phyloP scores from a whole-genome alignment of 2,113 vertebrate species.

The Gallinago media region DNA sequence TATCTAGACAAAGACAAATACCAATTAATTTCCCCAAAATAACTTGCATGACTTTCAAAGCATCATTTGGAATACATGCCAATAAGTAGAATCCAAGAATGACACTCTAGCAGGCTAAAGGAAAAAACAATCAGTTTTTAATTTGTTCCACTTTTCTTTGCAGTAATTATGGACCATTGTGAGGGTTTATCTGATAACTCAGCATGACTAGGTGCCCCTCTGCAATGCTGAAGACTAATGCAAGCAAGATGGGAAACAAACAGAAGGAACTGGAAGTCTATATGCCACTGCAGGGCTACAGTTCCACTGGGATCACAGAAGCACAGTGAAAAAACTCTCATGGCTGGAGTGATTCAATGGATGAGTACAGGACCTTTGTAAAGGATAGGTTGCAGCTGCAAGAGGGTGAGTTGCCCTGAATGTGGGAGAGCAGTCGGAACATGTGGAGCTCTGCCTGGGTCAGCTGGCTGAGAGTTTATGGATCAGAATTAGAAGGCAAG shows the following conservation, averaged over 20 bases:
- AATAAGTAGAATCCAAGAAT: neutral
- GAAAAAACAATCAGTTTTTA: neutral
- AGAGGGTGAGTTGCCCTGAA: accelerated
- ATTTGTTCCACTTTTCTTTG: neutral
- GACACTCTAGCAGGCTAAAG: neutral
- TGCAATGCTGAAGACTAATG: neutral
- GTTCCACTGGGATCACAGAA: neutral
- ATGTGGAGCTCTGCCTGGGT: neutral
- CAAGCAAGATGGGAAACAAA: neutral
- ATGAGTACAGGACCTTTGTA: neutral
- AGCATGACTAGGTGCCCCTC: neutral
- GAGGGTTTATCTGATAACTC: neutral
- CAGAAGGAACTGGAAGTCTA: neutral
- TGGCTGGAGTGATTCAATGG: neutral
- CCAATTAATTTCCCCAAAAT: neutral
- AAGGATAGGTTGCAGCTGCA: too few relatives aligned
- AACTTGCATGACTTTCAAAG: neutral
- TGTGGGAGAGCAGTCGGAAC: neutral
- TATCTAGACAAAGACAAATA: neutral
- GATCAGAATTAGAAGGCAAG: neutral
- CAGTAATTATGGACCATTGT: neutral
- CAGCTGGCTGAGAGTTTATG: neutral
- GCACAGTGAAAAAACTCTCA: neutral
- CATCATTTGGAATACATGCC: neutral
- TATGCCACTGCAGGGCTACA: neutral